phyloP scores from a whole-genome alignment of 2,113 vertebrate species.

The Colinus virginianus region DNA sequence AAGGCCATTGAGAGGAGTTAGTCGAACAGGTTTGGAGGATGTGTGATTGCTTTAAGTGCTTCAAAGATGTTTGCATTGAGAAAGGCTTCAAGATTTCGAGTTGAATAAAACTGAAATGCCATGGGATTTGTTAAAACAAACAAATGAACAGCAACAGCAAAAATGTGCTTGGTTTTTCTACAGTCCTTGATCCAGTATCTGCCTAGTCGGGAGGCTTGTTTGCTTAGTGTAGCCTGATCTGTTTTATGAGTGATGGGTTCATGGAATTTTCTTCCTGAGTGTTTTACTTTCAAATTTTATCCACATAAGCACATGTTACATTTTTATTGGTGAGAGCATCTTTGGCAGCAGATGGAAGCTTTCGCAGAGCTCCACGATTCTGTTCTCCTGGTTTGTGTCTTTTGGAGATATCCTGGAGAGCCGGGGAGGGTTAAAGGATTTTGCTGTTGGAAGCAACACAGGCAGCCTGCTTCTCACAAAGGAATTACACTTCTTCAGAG shows the following conservation, averaged over 20 bases:
- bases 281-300: neutral
- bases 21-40: neutral
- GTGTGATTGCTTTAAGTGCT: neutral
- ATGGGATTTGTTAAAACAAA: neutral
- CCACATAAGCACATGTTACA: constrained; percentile 26
- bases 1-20: neutral
- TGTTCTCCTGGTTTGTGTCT: constrained; percentile 43
- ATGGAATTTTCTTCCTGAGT: neutral
- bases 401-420: constrained; percentile 57
- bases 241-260: neutral
- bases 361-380: constrained; percentile 24
- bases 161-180: neutral
- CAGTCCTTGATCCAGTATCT: neutral
- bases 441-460: constrained; percentile 46
- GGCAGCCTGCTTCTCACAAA: constrained; percentile 59
- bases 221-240: neutral
- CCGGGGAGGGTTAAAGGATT: constrained; percentile 48
- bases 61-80: neutral
- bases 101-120: neutral
- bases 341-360: constrained; percentile 35
- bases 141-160: neutral
- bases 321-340: constrained; percentile 54
- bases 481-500: constrained; percentile 60
- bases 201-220: neutral
- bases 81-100: neutral